Evolutionary conservation across 2,113 vertebrate genomes (phyloP).

Genomic region (Syrmaticus mikado): DNA sequence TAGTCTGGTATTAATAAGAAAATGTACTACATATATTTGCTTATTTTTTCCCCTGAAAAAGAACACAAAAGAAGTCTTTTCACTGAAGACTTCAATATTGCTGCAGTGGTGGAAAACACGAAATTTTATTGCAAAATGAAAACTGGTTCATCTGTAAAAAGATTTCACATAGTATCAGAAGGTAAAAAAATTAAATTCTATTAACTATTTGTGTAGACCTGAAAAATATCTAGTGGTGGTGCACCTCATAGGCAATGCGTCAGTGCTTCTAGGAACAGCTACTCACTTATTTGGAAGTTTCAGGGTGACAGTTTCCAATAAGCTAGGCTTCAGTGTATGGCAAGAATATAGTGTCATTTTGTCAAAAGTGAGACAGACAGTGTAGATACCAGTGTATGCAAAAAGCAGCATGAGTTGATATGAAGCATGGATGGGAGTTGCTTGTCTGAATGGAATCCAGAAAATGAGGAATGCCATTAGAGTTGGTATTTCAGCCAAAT

Average conservation of each 20-base stretch:
- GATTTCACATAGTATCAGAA: background rate
- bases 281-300: background rate
- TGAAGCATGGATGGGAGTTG: conserved; percentile 1
- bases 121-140: background rate
- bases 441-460: conserved; percentile 8
- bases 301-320: background rate
- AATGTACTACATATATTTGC: background rate
- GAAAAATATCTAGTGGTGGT: background rate
- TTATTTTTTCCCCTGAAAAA: background rate
- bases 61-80: background rate
- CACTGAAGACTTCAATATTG: background rate
- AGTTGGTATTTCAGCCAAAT: background rate
- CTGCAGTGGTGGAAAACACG: background rate
- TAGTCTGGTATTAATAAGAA: background rate
- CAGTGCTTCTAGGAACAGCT: background rate
- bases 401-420: conserved; percentile 5
- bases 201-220: background rate
- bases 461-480: background rate
- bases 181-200: background rate
- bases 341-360: background rate
- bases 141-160: background rate
- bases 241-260: background rate
- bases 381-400: background rate
- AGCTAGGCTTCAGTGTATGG: background rate
- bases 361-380: background rate